Evolutionary conservation across 1,140 invertebrate species (phyloP).

Genomic region (Planococcus citri): DNA sequence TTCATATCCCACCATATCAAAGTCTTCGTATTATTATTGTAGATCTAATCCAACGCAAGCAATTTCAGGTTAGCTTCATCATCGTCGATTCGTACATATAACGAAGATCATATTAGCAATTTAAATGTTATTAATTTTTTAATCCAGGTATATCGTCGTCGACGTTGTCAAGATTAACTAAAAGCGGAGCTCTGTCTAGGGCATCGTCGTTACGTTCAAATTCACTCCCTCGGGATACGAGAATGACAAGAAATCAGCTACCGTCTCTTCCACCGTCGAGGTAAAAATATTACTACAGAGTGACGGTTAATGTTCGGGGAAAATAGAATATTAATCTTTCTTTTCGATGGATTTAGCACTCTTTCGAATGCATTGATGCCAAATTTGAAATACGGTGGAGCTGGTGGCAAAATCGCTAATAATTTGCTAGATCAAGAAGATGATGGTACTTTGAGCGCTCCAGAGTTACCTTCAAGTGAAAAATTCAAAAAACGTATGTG

Average conservation of each 20-base stretch:
- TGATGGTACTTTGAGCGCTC: conserved; percentile 67
- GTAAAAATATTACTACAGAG: neutral
- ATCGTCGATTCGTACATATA: no score
- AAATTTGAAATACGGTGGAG: neutral
- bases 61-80: conserved; percentile 11
- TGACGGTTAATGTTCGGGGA: neutral
- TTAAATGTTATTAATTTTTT: no score
- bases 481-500: conserved; percentile 43
- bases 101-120: no score
- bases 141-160: conserved; percentile 9
- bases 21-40: conserved; percentile 61
- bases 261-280: conserved; percentile 16
- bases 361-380: neutral
- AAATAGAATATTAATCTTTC: neutral
- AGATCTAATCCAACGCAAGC: conserved; percentile 36
- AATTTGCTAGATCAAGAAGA: conserved; percentile 49
- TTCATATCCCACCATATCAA: conserved; percentile 51
- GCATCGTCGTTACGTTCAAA: conserved; percentile 34
- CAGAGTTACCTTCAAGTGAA: conserved; percentile 57
- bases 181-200: conserved; percentile 28
- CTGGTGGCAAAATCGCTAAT: neutral
- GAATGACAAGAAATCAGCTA: conserved; percentile 21
- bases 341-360: neutral
- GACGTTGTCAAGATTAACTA: conserved; percentile 23
- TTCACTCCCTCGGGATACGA: conserved; percentile 37